These are phyloP conservation scores for Phaethornis superciliosus DNA, from an alignment of 2,113 vertebrate species.

Conservation along the genomic window DNA sequence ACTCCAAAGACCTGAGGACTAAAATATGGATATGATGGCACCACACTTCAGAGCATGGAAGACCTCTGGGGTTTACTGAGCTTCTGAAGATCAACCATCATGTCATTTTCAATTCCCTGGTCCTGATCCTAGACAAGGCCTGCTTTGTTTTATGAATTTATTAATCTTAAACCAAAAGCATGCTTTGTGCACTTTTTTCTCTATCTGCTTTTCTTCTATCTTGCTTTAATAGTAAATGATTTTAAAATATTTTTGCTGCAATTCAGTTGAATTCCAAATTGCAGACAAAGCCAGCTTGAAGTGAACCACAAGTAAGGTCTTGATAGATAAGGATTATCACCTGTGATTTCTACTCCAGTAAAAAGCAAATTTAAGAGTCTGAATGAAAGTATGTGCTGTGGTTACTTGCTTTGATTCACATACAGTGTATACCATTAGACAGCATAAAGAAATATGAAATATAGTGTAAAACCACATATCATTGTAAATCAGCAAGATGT, in stretches of 20 bases:
- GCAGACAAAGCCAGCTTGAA: neutral
- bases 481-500: neutral
- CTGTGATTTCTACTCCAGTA: slow-evolving; percentile 15
- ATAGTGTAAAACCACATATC: neutral
- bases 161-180: neutral
- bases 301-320: neutral
- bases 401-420: neutral
- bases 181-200: neutral
- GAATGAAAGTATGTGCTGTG: neutral
- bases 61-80: neutral
- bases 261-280: neutral
- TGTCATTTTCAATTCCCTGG: neutral
- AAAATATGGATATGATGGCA: neutral
- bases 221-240: neutral
- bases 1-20: neutral
- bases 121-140: neutral
- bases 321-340: neutral
- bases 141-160: neutral
- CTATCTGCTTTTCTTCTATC: neutral
- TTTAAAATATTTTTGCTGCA: neutral
- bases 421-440: neutral
- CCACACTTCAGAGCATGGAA: neutral
- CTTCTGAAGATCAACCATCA: neutral
- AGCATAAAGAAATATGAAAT: neutral
- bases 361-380: slow-evolving; percentile 3